Percentiles rank a stretch among this genome's conserved stretches.
Conservation (phyloP, 2,888 invertebrate species). For the Leucozona laternaria region DNA sequence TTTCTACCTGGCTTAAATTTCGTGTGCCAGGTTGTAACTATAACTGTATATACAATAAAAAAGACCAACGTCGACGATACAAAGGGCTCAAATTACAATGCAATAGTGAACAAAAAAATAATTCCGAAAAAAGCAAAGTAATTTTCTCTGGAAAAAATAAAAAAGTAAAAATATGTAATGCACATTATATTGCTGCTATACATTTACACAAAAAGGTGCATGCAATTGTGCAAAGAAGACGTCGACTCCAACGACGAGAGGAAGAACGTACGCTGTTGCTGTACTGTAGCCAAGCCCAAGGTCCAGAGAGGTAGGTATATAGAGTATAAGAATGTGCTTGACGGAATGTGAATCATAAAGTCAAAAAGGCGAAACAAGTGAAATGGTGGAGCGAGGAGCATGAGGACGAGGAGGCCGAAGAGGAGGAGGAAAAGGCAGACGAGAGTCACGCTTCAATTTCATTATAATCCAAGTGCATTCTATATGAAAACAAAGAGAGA, state of each 20-base stretch:
- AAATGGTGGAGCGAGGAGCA: neutral
- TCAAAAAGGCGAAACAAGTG: constrained; percentile 47
- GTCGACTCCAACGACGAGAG: neutral
- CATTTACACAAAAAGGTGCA: constrained; percentile 45
- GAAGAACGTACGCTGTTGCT: neutral
- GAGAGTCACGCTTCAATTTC: constrained; percentile 35
- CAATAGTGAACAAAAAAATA: constrained; percentile 6
- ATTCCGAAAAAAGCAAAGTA: constrained; percentile 39
- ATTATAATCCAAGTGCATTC: constrained; percentile 43
- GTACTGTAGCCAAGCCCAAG: constrained; percentile 7
- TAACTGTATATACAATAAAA: neutral
- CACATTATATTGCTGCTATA: neutral
- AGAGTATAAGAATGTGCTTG: constrained; percentile 32
- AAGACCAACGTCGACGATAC: constrained; percentile 40
- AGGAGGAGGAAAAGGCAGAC: neutral
- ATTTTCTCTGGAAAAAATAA: constrained; percentile 21
- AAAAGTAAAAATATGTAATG: constrained; percentile 14
- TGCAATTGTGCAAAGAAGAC: constrained; percentile 38
- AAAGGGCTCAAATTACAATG: constrained; percentile 38
- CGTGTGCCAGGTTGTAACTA: constrained; percentile 25
- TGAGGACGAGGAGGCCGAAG: no score
- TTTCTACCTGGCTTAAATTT: constrained; percentile 39
- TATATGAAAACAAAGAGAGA: constrained; percentile 20
- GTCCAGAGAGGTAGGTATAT: neutral
- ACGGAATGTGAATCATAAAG: constrained; percentile 63